These are phyloP conservation scores for Epinephelus coioides DNA, from an alignment of 2,797 vertebrate genomes.

Conservation along the genomic window DNA sequence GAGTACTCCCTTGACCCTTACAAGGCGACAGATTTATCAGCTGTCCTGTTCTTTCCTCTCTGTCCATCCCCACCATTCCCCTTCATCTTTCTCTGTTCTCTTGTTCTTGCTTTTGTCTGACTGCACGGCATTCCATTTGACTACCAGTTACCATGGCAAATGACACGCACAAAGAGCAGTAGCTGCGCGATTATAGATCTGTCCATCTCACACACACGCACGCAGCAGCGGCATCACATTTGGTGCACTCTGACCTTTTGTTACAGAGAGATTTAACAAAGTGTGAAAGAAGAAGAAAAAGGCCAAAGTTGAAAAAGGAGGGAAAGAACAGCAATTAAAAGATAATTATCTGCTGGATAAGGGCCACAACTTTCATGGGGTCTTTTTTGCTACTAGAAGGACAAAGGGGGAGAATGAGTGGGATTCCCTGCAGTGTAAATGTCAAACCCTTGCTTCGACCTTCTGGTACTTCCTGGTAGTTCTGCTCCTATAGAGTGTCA, in stretches of 20 bases:
- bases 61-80: constrained; percentile 63
- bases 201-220: constrained; percentile 37
- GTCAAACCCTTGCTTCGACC: constrained; percentile 66
- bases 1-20: constrained; percentile 87
- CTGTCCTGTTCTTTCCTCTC: constrained; percentile 87
- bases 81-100: constrained; percentile 37
- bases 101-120: constrained; percentile 43
- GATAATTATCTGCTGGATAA: constrained; percentile 68
- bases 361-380: constrained; percentile 51
- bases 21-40: constrained; percentile 88
- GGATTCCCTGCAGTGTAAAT: constrained; percentile 70
- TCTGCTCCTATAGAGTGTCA: constrained; percentile 13
- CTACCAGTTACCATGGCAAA: constrained; percentile 72
- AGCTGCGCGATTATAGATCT: constrained; percentile 57
- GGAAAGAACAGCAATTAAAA: constrained; percentile 74
- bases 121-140: constrained; percentile 55
- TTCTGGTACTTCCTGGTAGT: constrained; percentile 45
- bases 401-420: constrained; percentile 30
- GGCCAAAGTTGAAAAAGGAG: constrained; percentile 40
- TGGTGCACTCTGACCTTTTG: constrained; percentile 68
- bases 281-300: constrained; percentile 58
- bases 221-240: constrained; percentile 24
- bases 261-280: constrained; percentile 62
- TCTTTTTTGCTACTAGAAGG: constrained; percentile 39
- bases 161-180: constrained; percentile 62